Evolutionary conservation across 2,797 vertebrate species (phyloP).

Genomic region (Enteromius viviparus): DNA sequence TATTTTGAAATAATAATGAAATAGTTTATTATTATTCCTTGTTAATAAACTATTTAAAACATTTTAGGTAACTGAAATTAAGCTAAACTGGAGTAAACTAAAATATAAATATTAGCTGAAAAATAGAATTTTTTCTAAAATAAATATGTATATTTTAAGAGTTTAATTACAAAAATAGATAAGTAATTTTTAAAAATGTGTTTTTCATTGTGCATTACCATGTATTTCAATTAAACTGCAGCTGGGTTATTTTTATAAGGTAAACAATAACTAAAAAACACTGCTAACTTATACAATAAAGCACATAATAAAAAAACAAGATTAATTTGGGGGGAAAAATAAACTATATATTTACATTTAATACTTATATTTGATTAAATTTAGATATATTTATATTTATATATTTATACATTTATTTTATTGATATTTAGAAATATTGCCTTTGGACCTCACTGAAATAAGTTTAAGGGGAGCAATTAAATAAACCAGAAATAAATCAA

Average conservation of each 20-base stretch:
- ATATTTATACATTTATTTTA: neutral
- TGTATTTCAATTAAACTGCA: too few relatives aligned
- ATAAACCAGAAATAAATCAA: neutral
- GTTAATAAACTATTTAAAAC: neutral
- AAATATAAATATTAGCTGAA: neutral
- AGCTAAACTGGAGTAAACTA: neutral
- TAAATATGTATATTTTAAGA: too few relatives aligned
- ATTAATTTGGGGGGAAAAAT: too few relatives aligned
- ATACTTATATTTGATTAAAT: neutral
- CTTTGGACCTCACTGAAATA: neutral
- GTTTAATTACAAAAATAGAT: too few relatives aligned
- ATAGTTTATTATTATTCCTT: neutral
- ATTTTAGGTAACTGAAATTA: neutral
- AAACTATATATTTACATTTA: too few relatives aligned
- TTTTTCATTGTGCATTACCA: too few relatives aligned
- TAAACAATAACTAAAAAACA: too few relatives aligned
- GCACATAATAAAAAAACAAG: too few relatives aligned
- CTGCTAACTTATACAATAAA: too few relatives aligned
- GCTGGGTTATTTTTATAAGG: too few relatives aligned
- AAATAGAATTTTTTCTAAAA: neutral
- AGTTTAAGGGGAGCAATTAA: neutral
- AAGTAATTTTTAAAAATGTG: too few relatives aligned
- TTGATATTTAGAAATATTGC: neutral
- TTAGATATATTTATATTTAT: neutral
- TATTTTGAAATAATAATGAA: neutral